Base-by-base conservation (phyloP, 2,888 invertebrate genomes). In the Sturmia bella region DNA sequence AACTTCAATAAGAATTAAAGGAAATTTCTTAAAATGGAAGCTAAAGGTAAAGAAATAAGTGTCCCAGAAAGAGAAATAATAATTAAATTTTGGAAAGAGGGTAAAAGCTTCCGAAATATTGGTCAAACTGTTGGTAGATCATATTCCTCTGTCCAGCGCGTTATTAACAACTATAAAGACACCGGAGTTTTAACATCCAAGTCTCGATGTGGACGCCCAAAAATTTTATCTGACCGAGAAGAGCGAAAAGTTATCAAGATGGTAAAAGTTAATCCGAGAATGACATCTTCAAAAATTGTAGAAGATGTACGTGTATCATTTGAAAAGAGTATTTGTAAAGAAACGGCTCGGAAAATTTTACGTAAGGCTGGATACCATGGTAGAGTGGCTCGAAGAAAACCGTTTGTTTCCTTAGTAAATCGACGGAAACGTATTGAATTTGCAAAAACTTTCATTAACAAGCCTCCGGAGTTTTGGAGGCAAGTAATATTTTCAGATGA, bases 341-440 rank as follows among this genome's bases (percentile, higher is more conserved):
- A 57, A 66, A 75, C 75, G 15, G 48, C 57, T 1, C 41, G 64
- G 39, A 75, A 75, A 56, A 54, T 59, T 45, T 52, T 76, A 59
- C 50, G 41, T 11, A 66, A 66, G 27, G 19, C 66, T 39, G 50
- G 64, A 17, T 64, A 48, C 50, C 48, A 64, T 64, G 64, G 66
- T 12, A 66, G 66, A 52, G 39, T n/a, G n/a, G n/a, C n/a, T n/a
- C n/a, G n/a, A n/a, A n/a, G n/a, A n/a, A 39, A 1, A 21, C 66
- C 6, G 6, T 48, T 17, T 39, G 15, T 48, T 39, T 52, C 50
- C n/a, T 6, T 13, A 21, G 39, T 66, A 2, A 75, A 68, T 48
- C 66, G 64, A 56, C 21, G n/a, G 12, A 56, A 64, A 50, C 54
- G 75, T 21, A 41, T 76, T 52, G 54, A 68, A 54, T 76, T 76